Conservation (phyloP, 2,888 invertebrate genomes). For the Temnothorax unifasciatus region DNA sequence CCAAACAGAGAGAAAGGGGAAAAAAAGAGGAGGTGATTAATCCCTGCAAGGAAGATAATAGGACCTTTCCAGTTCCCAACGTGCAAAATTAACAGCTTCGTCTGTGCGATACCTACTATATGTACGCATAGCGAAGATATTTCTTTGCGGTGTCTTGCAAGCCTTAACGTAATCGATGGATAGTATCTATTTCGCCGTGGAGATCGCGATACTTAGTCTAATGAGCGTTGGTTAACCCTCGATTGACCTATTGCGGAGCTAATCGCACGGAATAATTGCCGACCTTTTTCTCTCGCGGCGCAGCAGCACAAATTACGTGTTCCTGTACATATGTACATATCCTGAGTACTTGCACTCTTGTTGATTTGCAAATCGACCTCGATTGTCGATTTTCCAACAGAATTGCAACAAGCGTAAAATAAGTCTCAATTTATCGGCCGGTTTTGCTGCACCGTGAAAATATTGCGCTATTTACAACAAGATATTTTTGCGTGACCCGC, state of each 20-base stretch:
- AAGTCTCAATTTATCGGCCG: slow-evolving; percentile 9
- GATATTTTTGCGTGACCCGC: background rate
- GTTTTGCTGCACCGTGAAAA: background rate
- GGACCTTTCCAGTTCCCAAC: background rate
- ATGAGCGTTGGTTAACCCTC: slow-evolving; percentile 40
- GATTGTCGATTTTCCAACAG: slow-evolving; percentile 27
- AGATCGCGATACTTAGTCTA: slow-evolving; percentile 44
- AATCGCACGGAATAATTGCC: slow-evolving; percentile 48
- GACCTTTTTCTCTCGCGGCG: slow-evolving; percentile 27
- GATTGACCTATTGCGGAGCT: slow-evolving; percentile 45
- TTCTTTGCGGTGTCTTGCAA: slow-evolving; percentile 17
- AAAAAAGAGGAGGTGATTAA: background rate
- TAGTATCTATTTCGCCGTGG: slow-evolving; percentile 21
- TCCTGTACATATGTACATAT: background rate
- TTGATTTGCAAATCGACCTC: slow-evolving; percentile 27
- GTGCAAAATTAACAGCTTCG: slow-evolving; percentile 13
- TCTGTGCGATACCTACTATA: background rate
- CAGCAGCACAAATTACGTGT: slow-evolving; percentile 38
- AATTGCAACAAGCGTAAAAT: slow-evolving; percentile 16
- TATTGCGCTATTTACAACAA: background rate
- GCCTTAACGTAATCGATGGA: slow-evolving; percentile 27
- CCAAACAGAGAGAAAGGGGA: background rate
- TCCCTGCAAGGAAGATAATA: background rate
- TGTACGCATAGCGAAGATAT: slow-evolving; percentile 19
- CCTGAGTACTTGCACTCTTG: slow-evolving; percentile 12